Evolutionary conservation across 1,140 invertebrate species (phyloP).

Genomic region (Goniozus legneri): DNA sequence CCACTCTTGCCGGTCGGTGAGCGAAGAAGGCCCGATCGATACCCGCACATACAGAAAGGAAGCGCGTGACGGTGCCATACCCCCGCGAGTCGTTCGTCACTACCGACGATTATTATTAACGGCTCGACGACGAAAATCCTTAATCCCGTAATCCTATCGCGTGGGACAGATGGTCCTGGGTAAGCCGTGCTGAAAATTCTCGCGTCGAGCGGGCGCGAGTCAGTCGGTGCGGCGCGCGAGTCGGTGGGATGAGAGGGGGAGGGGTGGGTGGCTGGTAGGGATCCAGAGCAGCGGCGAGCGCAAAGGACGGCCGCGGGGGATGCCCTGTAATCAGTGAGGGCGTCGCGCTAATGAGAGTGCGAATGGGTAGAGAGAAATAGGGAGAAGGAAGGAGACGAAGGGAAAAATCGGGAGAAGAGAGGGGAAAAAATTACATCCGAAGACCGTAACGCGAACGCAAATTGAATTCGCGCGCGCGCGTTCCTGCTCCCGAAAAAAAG

Average conservation of each 20-base stretch:
- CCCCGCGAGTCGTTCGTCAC: neutral
- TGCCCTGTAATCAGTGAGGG: neutral
- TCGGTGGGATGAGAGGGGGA: neutral
- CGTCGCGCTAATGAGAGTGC: neutral
- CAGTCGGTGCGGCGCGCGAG: too few relatives aligned
- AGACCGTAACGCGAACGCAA: too few relatives aligned
- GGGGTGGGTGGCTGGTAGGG: too few relatives aligned
- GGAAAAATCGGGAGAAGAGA: too few relatives aligned
- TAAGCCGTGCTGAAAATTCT: constrained; percentile 23
- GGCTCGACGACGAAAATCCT: constrained; percentile 26
- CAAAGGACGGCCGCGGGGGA: neutral
- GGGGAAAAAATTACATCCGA: too few relatives aligned
- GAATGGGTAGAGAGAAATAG: too few relatives aligned
- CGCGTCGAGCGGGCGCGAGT: constrained; percentile 4
- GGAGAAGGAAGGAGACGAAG: too few relatives aligned
- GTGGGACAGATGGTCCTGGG: constrained; percentile 22
- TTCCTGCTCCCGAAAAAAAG: too few relatives aligned
- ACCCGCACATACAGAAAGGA: neutral
- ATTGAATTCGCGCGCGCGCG: too few relatives aligned
- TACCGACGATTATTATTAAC: constrained; percentile 28
- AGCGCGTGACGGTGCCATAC: neutral
- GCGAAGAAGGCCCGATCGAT: too few relatives aligned
- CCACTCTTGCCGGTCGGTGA: too few relatives aligned
- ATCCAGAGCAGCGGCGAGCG: neutral
- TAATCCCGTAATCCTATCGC: constrained; percentile 35